Evolutionary conservation across 2,113 vertebrate genomes (phyloP), one percentile per base, ranked within the genome.

Genomic region (Ramphastos sulfuratus): DNA sequence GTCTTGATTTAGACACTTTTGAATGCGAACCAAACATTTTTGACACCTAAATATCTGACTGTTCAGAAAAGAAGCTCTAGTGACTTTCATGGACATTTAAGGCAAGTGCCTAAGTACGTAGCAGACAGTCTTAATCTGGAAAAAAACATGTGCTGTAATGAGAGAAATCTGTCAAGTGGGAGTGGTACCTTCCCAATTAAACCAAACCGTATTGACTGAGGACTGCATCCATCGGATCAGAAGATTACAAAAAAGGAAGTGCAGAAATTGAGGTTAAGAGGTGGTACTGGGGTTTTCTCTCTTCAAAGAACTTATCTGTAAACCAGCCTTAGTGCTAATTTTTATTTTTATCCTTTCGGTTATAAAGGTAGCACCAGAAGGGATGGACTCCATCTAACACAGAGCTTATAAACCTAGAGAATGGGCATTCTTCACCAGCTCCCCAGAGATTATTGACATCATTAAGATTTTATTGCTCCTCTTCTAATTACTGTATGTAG

Each of bases 231-330:
- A 21, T 7, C 27, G 25, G 20, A 9, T 24, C 44, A 58, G 63
- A 44, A 86, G 60, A 31, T 44, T 28, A 13, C 35, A n/a, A 35
- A 61, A 67, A 56, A 28, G 11, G 12, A 33, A 27, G 24, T 2
- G 23, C 23, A 35, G 15, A 48, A 27, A 4, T 0, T 0, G 3
- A 55, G 8, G 27, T 67, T 0, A 16, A 39, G 55, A 33, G 14
- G n/a, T 1, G 5, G 9, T 0, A 0, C 7, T 18, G 17, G 19
- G 4, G 2, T 24, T 55, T 70, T 16, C 2, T 7, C 1, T 42
- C 0, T 4, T 21, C 27, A 1, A 6, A 21, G 27, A 10, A 0
- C 0, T 61, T 6, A 1, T 81, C 2, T n/a, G 1, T 25, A 20
- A 19, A 6, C 27, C 8, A 55, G 25, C 15, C 54, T 30, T 55